Evolutionary conservation across 2,113 vertebrate species (phyloP), one percentile per base, ranked within the genome.

Genomic region (Toxotes chatareus): DNA sequence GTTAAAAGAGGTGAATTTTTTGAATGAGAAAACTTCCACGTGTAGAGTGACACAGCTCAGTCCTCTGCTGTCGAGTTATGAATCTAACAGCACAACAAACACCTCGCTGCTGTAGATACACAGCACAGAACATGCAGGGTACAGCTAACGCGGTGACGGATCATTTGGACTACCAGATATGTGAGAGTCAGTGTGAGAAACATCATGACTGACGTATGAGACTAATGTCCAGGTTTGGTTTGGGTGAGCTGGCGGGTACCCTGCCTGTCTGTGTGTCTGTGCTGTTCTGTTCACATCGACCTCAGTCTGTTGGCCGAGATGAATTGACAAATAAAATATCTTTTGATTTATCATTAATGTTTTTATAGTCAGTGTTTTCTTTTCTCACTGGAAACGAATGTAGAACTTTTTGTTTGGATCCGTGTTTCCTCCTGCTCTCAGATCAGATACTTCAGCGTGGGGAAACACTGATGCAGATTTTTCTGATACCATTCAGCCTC

Each of bases 311-410:
- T 49, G 55, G 86, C 77, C 53, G 70, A 86, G 72, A 68, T 67
- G 49, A 79, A 79, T 79, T 73, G 79, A 80, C 51, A 4, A 92
- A 92, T 91, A 93, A 92, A 92, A 87, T 62, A 80, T 42, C 63
- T 88, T 86, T 90, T 80, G 83, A 69, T 92, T 90, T 87, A 74
- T 88, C 89, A 82, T 76, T 44, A 27, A 63, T 79, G 40, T 65
- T 16, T 78, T 63, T 61, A 46, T 44, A 51, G 71, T 81, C 34
- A 3, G 47, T 73, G 40, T 87, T 86, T 91, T 86, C 19, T 73
- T 85, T 82, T 49, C 38, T 75, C 44, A 8, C n/a, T 65, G 73
- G 31, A 61, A 31, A 79, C 57, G 4, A 66, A 62, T 78, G 60
- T 55, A 31, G 19, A 31, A 40, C 1, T 62, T 49, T 44, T 31